Conservation (phyloP, 2,113 vertebrate genomes). For the Pollachius pollachius region DNA sequence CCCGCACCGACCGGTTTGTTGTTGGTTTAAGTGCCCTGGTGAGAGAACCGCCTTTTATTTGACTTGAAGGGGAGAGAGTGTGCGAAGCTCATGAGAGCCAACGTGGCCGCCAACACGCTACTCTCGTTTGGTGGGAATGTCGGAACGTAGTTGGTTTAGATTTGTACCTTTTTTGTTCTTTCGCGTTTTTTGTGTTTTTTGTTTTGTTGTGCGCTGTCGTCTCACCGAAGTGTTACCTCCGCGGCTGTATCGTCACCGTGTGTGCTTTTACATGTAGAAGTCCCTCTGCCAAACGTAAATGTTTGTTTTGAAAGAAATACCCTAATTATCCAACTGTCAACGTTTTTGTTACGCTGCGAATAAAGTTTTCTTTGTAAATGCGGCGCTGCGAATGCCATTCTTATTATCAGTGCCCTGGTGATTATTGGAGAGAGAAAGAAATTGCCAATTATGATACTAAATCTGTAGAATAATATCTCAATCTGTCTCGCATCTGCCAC, state of each 20-base stretch:
- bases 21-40: too few species aligned
- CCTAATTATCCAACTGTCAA: too few species aligned
- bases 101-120: too few species aligned
- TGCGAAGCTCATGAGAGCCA: too few species aligned
- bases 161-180: neutral
- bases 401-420: too few species aligned
- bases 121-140: neutral
- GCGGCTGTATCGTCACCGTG: neutral
- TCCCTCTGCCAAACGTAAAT: neutral
- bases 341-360: neutral
- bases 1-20: too few species aligned
- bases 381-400: neutral
- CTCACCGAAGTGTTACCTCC: neutral
- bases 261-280: neutral
- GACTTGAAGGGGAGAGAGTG: too few species aligned
- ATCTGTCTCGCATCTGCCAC: slow-evolving; percentile 64
- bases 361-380: neutral
- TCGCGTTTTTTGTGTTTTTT: neutral
- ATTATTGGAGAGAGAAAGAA: slow-evolving; percentile 3
- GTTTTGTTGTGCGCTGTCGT: neutral
- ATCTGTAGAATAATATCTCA: slow-evolving; percentile 40
- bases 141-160: neutral
- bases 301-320: too few species aligned
- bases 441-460: slow-evolving; percentile 32
- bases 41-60: too few species aligned